Percentiles rank a stretch among this genome's conserved stretches.
Conservation (phyloP, 2,113 vertebrate genomes). For the Pleuronectes platessa region DNA sequence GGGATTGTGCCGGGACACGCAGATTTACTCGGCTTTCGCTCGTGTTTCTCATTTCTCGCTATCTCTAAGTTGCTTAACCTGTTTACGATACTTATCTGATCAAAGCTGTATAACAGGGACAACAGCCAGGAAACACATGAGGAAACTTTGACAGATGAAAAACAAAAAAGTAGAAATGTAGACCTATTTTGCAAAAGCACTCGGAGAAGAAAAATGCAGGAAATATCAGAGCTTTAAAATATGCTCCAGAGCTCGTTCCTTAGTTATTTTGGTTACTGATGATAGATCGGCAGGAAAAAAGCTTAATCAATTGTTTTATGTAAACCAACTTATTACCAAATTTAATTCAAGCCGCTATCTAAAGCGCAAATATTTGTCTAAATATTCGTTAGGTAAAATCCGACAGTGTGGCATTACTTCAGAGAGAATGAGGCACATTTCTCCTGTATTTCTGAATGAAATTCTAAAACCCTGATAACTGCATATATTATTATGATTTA, state of each 20-base stretch:
- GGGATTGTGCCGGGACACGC: slow-evolving; percentile 38
- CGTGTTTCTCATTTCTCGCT: slow-evolving; percentile 18
- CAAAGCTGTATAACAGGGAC: background rate
- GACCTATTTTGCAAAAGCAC: background rate
- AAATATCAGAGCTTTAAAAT: background rate
- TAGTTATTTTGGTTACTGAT: no score
- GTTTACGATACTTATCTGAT: slow-evolving; percentile 37
- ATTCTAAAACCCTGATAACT: background rate
- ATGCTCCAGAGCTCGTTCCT: slow-evolving; percentile 1
- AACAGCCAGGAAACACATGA: background rate
- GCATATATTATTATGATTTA: no score
- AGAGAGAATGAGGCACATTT: background rate
- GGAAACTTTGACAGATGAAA: background rate
- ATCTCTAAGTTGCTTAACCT: slow-evolving; percentile 45
- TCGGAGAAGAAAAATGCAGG: background rate
- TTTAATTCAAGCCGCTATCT: background rate
- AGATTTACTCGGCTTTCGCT: slow-evolving; percentile 29
- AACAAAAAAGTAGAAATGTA: background rate
- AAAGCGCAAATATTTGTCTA: background rate
- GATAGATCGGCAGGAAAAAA: background rate
- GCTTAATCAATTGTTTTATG: no score
- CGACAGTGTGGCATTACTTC: background rate
- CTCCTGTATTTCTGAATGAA: background rate
- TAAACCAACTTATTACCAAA: no score
- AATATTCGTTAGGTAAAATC: background rate